Base-by-base conservation (phyloP, 2,888 invertebrate genomes). In the Synergus laeviventris region DNA sequence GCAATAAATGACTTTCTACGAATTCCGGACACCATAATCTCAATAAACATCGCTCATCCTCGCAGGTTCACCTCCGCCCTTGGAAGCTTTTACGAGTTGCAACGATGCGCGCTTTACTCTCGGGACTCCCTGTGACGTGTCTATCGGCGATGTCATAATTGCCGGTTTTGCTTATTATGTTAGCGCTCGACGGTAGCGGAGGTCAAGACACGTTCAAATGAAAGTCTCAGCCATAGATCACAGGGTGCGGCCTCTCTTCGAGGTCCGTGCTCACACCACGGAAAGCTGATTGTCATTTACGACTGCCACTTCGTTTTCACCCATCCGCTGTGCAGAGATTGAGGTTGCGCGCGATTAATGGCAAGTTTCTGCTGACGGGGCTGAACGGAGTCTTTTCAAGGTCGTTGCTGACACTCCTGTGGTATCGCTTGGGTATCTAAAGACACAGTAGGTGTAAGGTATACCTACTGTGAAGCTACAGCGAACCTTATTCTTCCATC, bases 21-120 rank as follows among this genome's bases (percentile, higher is more conserved):
- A 86, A 85, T 86, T 79, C 81, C 77, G 78, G 73, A 61, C 75
- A 77, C 83, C 84, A 82, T 86, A 88, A 86, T 88, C 87, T 86
- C 84, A 87, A 89, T 87, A 87, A 89, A 88, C 87, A 89, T 86
- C 86, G 85, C 84, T 85, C 86, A 85, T 82, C 70, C 79, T 77
- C 62, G 74, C 76, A 66, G 78, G 78, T 81, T 82, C 81, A 82
- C 82, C 84, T 85, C 81, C 84, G 84, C 83, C 82, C 84, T 81
- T 83, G 83, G 76, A 83, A 76, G 76, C 77, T 84, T 86, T 77
- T 79, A 60, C 21, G 66, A 77, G 76, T 73, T 66, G 38, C 76
- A 39, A 36, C 16, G 70, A 54, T 76, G 59, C 73, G 42, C 54
- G 64, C 54, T 74, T 78, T 77, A 49, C 74, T 78, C 31, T 61